Evolutionary conservation across 2,888 invertebrate species (phyloP).

Genomic region (Liopterus haemorrhoidalis): DNA sequence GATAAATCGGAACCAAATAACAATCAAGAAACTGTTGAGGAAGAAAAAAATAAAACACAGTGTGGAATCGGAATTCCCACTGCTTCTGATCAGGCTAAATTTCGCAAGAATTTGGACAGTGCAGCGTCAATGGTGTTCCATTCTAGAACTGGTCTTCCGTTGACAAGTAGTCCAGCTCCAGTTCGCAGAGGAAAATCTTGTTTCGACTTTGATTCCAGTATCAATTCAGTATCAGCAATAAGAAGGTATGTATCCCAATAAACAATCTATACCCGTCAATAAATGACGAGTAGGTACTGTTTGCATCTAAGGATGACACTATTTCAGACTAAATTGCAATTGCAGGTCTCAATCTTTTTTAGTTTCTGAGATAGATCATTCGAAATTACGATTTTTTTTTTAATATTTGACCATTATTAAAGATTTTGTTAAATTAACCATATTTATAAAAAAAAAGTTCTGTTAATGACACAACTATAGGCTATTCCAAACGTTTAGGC

Average conservation of each 20-base stretch:
- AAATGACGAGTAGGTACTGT: too few species aligned
- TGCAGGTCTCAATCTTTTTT: too few species aligned
- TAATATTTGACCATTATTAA: not conserved
- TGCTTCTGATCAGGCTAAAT: constrained; percentile 64
- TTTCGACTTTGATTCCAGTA: constrained; percentile 78
- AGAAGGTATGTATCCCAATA: constrained; percentile 59
- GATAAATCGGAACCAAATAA: constrained; percentile 4
- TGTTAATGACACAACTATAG: too few species aligned
- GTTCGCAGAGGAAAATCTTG: constrained; percentile 67
- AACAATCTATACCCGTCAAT: not conserved
- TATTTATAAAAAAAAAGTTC: too few species aligned
- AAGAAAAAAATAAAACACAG: constrained; percentile 13
- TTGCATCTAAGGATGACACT: too few species aligned
- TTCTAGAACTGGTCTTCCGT: constrained; percentile 70
- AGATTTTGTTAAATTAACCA: not conserved
- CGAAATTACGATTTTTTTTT: too few species aligned
- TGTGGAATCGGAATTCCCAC: constrained; percentile 55
- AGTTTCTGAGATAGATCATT: too few species aligned
- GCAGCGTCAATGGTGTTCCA: constrained; percentile 82
- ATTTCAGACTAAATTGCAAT: too few species aligned
- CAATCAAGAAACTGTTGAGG: constrained; percentile 12
- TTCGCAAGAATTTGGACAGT: constrained; percentile 67
- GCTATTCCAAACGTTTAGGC: too few species aligned
- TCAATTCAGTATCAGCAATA: constrained; percentile 72
- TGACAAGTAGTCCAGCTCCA: constrained; percentile 84